A percentile compares a stretch with the other conserved stretches of the same genome.
Evolutionary conservation across 2,113 vertebrate species (phyloP).

Genomic region (Brachyhypopomus gauderio): DNA sequence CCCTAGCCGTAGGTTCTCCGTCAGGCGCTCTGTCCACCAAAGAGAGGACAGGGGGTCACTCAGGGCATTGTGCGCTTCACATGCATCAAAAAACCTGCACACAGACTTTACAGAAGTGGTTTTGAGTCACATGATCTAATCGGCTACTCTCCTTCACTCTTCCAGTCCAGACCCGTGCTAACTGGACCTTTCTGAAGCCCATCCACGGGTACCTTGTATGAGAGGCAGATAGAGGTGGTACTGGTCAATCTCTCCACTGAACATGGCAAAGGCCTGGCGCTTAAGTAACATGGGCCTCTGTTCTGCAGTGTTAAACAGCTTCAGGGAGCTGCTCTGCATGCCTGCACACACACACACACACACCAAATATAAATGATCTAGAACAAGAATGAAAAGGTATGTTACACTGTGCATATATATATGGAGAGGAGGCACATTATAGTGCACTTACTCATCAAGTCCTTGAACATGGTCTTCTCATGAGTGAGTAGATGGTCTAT

Average conservation of each 20-base stretch:
- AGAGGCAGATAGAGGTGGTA: slow-evolving; percentile 95
- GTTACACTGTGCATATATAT: too few species aligned
- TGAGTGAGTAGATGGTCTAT: slow-evolving; percentile 96
- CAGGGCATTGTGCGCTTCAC: too few species aligned
- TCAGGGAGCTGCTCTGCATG: slow-evolving; percentile 93
- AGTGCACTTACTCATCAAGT: slow-evolving; percentile 93
- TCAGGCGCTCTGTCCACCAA: slow-evolving; percentile 79
- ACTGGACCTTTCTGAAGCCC: too few species aligned
- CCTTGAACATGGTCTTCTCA: slow-evolving; percentile 98
- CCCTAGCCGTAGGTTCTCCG: slow-evolving; percentile 88
- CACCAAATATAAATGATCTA: not conserved
- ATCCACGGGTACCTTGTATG: slow-evolving; percentile 85
- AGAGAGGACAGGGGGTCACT: not conserved
- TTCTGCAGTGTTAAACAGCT: slow-evolving; percentile 85
- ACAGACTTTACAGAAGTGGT: not conserved
- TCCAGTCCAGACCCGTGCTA: not conserved
- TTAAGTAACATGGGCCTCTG: slow-evolving; percentile 97
- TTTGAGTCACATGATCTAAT: not conserved
- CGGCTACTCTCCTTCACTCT: not conserved
- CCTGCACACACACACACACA: slow-evolving; percentile 68
- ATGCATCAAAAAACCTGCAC: not conserved
- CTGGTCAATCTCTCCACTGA: slow-evolving; percentile 93
- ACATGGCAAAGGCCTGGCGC: slow-evolving; percentile 92
- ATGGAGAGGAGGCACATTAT: not conserved
- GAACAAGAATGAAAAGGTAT: not conserved